These are phyloP conservation scores for Maconellicoccus hirsutus DNA, from an alignment of 1,140 invertebrate species.

Conservation along the genomic window DNA sequence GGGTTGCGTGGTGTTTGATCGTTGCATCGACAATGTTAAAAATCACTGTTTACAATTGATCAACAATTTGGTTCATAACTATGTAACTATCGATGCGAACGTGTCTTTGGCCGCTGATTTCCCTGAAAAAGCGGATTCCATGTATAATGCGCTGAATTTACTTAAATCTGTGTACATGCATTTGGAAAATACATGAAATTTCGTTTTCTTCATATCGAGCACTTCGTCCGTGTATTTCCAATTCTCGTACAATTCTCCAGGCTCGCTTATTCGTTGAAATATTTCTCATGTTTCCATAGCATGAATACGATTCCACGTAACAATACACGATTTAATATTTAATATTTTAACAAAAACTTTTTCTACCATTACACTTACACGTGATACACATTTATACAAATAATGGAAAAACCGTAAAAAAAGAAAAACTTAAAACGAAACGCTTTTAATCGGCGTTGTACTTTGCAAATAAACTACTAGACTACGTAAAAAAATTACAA, in stretches of 20 bases:
- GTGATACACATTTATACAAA: not conserved
- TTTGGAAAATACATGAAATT: not conserved
- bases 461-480: not conserved
- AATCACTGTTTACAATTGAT: slow-evolving; percentile 9
- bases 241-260: too few species aligned
- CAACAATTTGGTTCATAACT: not conserved
- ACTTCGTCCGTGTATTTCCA: too few species aligned
- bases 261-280: too few species aligned
- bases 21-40: not conserved
- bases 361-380: not conserved
- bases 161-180: not conserved
- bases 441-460: not conserved
- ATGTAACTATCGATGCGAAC: not conserved
- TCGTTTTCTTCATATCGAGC: too few species aligned
- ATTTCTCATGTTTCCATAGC: too few species aligned
- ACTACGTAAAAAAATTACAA: not conserved
- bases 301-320: too few species aligned
- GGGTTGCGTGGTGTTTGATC: not conserved
- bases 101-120: not conserved
- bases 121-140: not conserved
- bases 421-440: too few species aligned
- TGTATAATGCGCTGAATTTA: not conserved
- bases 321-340: not conserved
- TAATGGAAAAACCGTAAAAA: not conserved
- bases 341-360: not conserved